Evolutionary conservation across 2,113 vertebrate species (phyloP).

Genomic region (Synodontis membranacea): DNA sequence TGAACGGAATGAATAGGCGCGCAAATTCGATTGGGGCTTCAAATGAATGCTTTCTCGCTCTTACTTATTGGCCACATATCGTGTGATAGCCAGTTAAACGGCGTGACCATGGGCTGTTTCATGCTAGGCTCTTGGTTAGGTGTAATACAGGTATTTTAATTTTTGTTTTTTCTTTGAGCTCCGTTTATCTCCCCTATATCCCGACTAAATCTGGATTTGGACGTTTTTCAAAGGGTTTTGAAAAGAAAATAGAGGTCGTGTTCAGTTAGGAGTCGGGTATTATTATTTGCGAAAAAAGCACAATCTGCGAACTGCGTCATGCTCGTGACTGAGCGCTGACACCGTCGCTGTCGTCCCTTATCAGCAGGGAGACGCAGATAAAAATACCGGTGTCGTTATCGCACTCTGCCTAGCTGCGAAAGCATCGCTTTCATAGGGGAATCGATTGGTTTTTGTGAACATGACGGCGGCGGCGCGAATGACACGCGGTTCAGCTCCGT

Average conservation of each 20-base stretch:
- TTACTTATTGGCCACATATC: not conserved
- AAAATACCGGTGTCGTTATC: conserved; percentile 14
- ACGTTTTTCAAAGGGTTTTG: not conserved
- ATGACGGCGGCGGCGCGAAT: not conserved
- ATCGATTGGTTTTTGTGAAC: not conserved
- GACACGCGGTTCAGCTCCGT: not conserved
- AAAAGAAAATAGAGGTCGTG: not conserved
- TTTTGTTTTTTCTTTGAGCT: no score
- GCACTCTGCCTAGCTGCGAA: not conserved
- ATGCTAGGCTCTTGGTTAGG: not conserved
- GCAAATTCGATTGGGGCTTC: conserved; percentile 19
- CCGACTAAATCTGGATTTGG: not conserved
- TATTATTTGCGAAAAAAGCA: not conserved
- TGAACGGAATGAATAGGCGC: not conserved
- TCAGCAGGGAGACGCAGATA: not conserved
- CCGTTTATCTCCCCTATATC: not conserved
- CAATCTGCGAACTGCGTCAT: not conserved
- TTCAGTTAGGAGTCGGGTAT: not conserved
- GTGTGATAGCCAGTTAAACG: conserved; percentile 18
- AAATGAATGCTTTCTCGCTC: conserved; percentile 17
- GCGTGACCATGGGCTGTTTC: not conserved
- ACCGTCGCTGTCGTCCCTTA: not conserved
- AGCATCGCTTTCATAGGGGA: not conserved
- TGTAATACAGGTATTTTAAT: not conserved
- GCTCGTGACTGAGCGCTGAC: not conserved